Evolutionary conservation across 2,888 invertebrate genomes (phyloP).

Genomic region (Drosophila aldrichi): DNA sequence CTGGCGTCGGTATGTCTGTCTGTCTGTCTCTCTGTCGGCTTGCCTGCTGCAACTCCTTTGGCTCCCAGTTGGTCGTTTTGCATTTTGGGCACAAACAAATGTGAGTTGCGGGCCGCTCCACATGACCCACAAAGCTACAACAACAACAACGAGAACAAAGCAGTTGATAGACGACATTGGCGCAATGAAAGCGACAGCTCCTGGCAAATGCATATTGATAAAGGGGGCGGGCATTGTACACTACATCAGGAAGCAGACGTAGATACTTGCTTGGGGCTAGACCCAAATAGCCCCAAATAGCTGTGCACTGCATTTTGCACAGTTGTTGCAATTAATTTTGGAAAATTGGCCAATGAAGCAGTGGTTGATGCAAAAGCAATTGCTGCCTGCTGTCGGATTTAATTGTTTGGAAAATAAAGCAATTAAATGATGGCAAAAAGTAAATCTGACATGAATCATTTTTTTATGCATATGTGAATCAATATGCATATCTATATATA

Average conservation of each 20-base stretch:
- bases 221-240: background rate
- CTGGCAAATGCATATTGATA: constrained; percentile 26
- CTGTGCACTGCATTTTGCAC: constrained; percentile 19
- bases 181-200: constrained; percentile 60
- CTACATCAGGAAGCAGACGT: background rate
- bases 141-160: constrained; percentile 6
- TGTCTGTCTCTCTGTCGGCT: background rate
- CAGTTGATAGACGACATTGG: constrained; percentile 54
- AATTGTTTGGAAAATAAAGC: constrained; percentile 75
- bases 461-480: constrained; percentile 10
- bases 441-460: constrained; percentile 2
- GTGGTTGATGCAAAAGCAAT: constrained; percentile 2
- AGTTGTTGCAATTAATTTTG: constrained; percentile 71
- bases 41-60: constrained; percentile 5
- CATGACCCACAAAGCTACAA: constrained; percentile 47
- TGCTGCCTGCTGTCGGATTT: constrained; percentile 26
- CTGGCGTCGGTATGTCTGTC: constrained; percentile 16
- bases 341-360: constrained; percentile 64
- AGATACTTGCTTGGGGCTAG: background rate
- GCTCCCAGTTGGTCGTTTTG: constrained; percentile 59
- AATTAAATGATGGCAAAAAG: constrained; percentile 17
- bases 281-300: constrained; percentile 6
- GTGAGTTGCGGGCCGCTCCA: constrained; percentile 45
- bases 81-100: constrained; percentile 60
- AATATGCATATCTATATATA: constrained; percentile 5